Evolutionary conservation across 2,888 invertebrate genomes (phyloP), one percentile per base, ranked within the genome.

Genomic region (Coleophora deauratella): DNA sequence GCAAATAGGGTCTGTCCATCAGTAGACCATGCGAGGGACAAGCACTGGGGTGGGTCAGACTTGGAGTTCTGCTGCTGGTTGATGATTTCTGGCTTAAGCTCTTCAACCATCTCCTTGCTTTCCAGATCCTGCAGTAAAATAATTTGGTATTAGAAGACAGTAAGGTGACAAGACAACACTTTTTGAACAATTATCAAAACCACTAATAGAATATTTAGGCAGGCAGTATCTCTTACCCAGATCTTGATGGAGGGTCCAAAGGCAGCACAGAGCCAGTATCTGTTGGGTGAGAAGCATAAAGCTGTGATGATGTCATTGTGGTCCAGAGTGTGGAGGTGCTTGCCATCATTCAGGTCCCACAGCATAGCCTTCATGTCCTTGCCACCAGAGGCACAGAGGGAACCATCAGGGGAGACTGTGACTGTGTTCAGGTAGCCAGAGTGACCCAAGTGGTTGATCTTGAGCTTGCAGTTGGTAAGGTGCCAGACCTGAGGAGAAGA

Each of bases 351-450:
- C 73, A 99, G 88, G 82, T 99, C 99, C 99, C 99, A 99, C 54
- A 99, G 88, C 95, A 99, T 97, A 9, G 99, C 99, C 87, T 98
- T 97, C 87, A 97, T 97, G 87, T 99, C 99, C 93, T 98, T 98
- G 70, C 98, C 99, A 76, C 99, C 99, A 49, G 98, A 98, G n/a
- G 99, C 99, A 72, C 99, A 99, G 31, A 99, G 91, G 1, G 99
- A 99, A 65, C 99, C 99, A 85, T 99, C 99, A 58, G 99, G 99
- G 36, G 98, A 98, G 37, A 99, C 99, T 0, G 99, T 99, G 6
- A 99, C 99, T 28, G 97, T 97, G 88, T 99, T 99, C 75, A 99
- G 86, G 86, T 98, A 99, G 28, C 98, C 99, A 61, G 92, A 93
- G 86, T 99, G 99, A 42, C 99, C 99, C 67, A 92, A 91, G 73